Percentiles rank a stretch among this genome's conserved stretches.
These are phyloP conservation scores for Melanotaenia nigrans DNA, from an alignment of 2,797 vertebrate genomes.

Conservation along the genomic window DNA sequence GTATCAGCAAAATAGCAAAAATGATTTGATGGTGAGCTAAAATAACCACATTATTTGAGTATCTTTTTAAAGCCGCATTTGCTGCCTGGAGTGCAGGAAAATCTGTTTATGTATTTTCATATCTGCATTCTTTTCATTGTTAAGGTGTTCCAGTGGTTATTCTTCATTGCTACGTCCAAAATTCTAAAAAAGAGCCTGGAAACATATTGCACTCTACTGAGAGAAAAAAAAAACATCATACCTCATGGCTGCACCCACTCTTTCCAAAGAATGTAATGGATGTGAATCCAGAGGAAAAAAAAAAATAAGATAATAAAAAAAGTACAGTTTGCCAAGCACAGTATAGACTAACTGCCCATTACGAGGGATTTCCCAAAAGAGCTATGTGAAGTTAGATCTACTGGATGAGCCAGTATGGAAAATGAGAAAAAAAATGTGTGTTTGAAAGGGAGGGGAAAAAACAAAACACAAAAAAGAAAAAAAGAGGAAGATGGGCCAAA, in stretches of 20 bases:
- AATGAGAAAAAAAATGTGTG: slow-evolving; percentile 60
- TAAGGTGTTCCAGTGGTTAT: slow-evolving; percentile 68
- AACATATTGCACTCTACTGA: slow-evolving; percentile 56
- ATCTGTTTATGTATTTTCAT: slow-evolving; percentile 55
- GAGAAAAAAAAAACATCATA: slow-evolving; percentile 74
- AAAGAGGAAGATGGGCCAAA: slow-evolving; percentile 65
- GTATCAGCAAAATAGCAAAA: slow-evolving; percentile 18
- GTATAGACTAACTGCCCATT: slow-evolving; percentile 72
- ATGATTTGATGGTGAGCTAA: slow-evolving; percentile 4
- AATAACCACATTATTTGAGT: slow-evolving; percentile 16
- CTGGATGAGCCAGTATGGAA: slow-evolving; percentile 71
- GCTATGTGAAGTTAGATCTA: slow-evolving; percentile 65
- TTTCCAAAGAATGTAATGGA: slow-evolving; percentile 81
- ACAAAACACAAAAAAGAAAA: slow-evolving; percentile 49
- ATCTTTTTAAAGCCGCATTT: slow-evolving; percentile 19
- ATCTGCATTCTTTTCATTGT: slow-evolving; percentile 69
- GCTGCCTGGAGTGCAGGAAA: slow-evolving; percentile 42
- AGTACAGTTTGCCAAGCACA: slow-evolving; percentile 68
- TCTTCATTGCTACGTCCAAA: slow-evolving; percentile 55
- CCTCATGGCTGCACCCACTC: slow-evolving; percentile 72
- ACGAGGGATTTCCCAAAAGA: slow-evolving; percentile 80
- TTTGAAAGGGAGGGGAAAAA: slow-evolving; percentile 64
- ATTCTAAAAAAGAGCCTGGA: slow-evolving; percentile 57
- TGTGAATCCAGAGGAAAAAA: slow-evolving; percentile 61
- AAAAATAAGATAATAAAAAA: slow-evolving; percentile 57